Conservation (phyloP, 2,888 invertebrate genomes). For the Lepidocyrtinus sp. region DNA sequence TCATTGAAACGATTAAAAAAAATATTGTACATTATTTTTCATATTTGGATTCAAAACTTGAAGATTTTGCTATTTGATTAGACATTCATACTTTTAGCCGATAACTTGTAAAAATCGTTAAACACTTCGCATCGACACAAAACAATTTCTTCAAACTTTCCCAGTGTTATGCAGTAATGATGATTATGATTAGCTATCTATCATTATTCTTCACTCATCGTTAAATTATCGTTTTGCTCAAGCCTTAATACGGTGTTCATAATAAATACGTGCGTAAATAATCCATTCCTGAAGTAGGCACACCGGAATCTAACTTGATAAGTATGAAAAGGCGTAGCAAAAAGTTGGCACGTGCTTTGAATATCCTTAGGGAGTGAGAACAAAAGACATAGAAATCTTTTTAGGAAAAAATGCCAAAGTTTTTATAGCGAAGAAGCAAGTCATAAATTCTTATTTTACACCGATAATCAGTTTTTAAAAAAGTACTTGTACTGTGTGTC, state of each 20-base stretch:
- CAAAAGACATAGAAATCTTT: conserved; percentile 20
- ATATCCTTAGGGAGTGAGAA: conserved; percentile 61
- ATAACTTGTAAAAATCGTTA: too few species aligned
- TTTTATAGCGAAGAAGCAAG: conserved; percentile 33
- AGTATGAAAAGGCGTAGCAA: conserved; percentile 64
- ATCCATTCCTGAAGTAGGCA: not conserved
- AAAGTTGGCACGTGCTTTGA: conserved; percentile 69
- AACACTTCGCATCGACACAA: not conserved
- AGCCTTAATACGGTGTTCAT: conserved; percentile 36
- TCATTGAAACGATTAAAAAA: too few species aligned
- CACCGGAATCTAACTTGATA: not conserved
- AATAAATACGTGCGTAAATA: conserved; percentile 23
- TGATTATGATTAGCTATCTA: conserved; percentile 47
- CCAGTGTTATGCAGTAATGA: conserved; percentile 1
- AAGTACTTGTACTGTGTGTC: too few species aligned
- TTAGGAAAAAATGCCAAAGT: not conserved
- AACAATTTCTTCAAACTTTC: not conserved
- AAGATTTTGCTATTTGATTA: too few species aligned
- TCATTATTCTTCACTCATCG: conserved; percentile 58
- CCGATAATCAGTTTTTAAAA: too few species aligned
- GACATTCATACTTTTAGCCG: too few species aligned
- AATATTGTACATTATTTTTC: too few species aligned
- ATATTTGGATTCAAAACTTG: too few species aligned
- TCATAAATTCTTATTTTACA: conserved; percentile 45
- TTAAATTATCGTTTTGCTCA: conserved; percentile 50